These are phyloP conservation scores for Noctua pronuba DNA, from an alignment of 2,888 invertebrate species.

Conservation along the genomic window DNA sequence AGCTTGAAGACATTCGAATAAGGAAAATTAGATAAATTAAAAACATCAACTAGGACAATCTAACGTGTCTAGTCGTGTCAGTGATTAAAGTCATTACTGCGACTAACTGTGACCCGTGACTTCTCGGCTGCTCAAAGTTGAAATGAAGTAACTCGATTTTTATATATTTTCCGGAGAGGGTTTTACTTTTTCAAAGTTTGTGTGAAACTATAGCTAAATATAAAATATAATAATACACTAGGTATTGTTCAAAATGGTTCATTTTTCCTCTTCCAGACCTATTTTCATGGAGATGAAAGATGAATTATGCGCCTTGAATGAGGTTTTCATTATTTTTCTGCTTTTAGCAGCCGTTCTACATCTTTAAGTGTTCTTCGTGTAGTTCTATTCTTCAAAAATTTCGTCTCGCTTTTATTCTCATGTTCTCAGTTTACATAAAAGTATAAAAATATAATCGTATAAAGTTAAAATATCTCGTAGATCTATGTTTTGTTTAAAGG, in stretches of 20 bases:
- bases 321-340: background rate
- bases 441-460: conserved; percentile 28
- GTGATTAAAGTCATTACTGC: conserved; percentile 62
- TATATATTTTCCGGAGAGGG: background rate
- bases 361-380: conserved; percentile 40
- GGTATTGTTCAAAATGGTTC: background rate
- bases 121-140: background rate
- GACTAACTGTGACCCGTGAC: conserved; percentile 50
- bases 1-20: conserved; percentile 65
- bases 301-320: background rate
- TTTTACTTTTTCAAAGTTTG: background rate
- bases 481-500: conserved; percentile 29
- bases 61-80: conserved; percentile 68
- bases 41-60: conserved; percentile 73
- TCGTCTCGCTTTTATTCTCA: conserved; percentile 37
- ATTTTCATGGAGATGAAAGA: no score
- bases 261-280: background rate
- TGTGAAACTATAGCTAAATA: background rate
- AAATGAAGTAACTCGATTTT: background rate
- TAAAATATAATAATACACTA: background rate
- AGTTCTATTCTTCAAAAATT: conserved; percentile 41
- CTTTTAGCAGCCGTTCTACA: background rate
- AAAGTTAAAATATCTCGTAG: conserved; percentile 13
- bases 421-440: conserved; percentile 44
- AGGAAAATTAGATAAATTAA: conserved; percentile 74